Base-by-base conservation (phyloP, 1,140 invertebrate species). In the Cydia pomonella region DNA sequence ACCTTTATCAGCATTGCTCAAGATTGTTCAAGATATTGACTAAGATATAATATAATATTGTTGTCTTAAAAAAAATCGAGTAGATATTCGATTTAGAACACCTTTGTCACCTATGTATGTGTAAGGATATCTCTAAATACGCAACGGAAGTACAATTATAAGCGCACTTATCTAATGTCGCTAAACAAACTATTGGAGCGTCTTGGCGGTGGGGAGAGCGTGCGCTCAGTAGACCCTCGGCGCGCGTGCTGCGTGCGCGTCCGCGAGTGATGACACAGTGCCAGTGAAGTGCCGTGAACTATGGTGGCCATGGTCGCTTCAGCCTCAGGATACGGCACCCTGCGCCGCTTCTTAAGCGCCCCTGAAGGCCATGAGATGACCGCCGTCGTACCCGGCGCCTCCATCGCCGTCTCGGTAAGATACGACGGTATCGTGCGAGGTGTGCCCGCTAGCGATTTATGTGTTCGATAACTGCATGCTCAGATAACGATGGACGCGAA, bases 221-320 rank as follows among this genome's bases (percentile, higher is more conserved):
- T 76, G 77, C 80, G 76, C 76, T 77, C 88, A 91, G 89, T 89
- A 75, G 75, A 81, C 75, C 79, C 86, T 85, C 88, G 87, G 80
- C 85, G 88, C 86, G 86, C 82, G 82, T 59, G 83, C 73, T 16
- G 74, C 75, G 63, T 62, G 76, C 76, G 63, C 73, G 76, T 74
- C 69, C 73, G 74, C 62, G 72, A 76, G 88, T 87, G 87, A 90
- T 91, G 86, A 84, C 84, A 84, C 77, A 74, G 87, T 87, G 84
- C 75, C 69, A 62, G 75, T 75, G 75, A 25, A 62, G 29, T 53
- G 29, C 25, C 33, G 25, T 59, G 73, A 41, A 87, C 79, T 79
- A 92, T 92, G 91, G 89, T 92, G 84, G 88, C 89, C 38, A 92
- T 91, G 90, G 88, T 92, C 73, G 91, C 91, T 74, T 92, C 91